Evolutionary conservation across 30 jellyfish, hydroid and myxozoan genomes (phyloP).

Genomic region (Pelagia noctiluca): DNA sequence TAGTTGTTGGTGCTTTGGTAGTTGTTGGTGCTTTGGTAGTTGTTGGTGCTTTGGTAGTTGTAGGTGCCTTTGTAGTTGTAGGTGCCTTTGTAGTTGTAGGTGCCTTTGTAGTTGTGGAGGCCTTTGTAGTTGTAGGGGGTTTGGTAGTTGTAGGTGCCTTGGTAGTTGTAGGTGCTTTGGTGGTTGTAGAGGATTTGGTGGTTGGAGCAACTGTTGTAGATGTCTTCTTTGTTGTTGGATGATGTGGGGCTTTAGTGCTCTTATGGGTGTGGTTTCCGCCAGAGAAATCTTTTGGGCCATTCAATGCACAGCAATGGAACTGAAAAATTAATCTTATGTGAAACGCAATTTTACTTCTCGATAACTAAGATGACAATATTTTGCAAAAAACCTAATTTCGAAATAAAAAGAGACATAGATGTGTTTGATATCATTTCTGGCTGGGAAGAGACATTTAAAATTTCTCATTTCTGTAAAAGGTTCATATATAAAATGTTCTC

Average conservation of each 20-base stretch:
- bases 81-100: conserved; percentile 23
- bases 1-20: conserved; percentile 23
- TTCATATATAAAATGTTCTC: too few species aligned
- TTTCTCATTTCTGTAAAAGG: too few species aligned
- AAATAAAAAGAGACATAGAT: too few species aligned
- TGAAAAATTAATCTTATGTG: too few species aligned
- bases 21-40: conserved; percentile 33
- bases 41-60: conserved; percentile 30
- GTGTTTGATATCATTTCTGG: too few species aligned
- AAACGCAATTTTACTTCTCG: too few species aligned
- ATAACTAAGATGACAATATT: too few species aligned
- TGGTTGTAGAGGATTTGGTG: conserved; percentile 30
- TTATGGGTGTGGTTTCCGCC: conserved; percentile 33
- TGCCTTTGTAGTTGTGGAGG: conserved; percentile 20
- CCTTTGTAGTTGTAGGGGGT: conserved; percentile 12
- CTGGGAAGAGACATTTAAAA: too few species aligned
- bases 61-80: conserved; percentile 8
- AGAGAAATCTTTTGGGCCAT: conserved; percentile 53
- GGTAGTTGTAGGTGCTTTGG: conserved; percentile 20
- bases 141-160: conserved; percentile 27
- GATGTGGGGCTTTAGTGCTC: conserved; percentile 39
- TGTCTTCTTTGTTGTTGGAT: conserved; percentile 25
- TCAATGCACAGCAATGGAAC: conserved; percentile 62
- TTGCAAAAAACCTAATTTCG: too few species aligned
- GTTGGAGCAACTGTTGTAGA: conserved; percentile 25